Evolutionary conservation across 92 coral and sea anemone species (phyloP).

Genomic region (Isaurus tuberculatus): DNA sequence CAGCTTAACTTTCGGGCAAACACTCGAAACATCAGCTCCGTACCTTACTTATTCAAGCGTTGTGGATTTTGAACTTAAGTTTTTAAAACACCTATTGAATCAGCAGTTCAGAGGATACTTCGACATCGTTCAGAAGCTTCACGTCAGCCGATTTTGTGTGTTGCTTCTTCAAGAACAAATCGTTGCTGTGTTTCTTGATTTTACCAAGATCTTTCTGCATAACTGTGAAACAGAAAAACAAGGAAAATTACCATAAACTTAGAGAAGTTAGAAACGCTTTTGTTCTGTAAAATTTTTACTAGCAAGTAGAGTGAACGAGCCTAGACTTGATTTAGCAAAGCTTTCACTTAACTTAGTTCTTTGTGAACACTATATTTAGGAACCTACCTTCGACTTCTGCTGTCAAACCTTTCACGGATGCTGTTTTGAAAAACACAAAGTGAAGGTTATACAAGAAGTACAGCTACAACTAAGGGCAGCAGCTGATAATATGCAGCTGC

Average conservation of each 20-base stretch:
- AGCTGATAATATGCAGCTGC: too few species aligned
- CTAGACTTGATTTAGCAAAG: too few species aligned
- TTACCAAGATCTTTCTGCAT: constrained; percentile 93
- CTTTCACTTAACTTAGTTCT: too few species aligned
- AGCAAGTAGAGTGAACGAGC: too few species aligned
- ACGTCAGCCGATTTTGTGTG: constrained; percentile 79
- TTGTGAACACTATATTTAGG: not conserved
- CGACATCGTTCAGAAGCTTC: constrained; percentile 86
- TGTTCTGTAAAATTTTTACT: too few species aligned
- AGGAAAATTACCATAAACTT: not conserved
- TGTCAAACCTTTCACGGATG: constrained; percentile 91
- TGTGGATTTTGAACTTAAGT: too few species aligned
- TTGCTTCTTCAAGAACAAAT: constrained; percentile 74
- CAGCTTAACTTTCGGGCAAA: too few species aligned
- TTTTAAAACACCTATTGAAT: too few species aligned
- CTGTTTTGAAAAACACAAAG: constrained; percentile 51
- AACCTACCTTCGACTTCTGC: constrained; percentile 96
- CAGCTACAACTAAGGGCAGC: not conserved
- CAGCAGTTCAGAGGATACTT: constrained; percentile 78
- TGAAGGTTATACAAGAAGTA: not conserved
- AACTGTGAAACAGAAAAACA: constrained; percentile 55
- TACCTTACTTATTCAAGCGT: too few species aligned
- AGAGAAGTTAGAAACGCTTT: too few species aligned
- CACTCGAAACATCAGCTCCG: too few species aligned
- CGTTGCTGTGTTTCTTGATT: constrained; percentile 89